These are phyloP conservation scores for Agrochola litura DNA, from an alignment of 2,888 invertebrate genomes.

Conservation along the genomic window DNA sequence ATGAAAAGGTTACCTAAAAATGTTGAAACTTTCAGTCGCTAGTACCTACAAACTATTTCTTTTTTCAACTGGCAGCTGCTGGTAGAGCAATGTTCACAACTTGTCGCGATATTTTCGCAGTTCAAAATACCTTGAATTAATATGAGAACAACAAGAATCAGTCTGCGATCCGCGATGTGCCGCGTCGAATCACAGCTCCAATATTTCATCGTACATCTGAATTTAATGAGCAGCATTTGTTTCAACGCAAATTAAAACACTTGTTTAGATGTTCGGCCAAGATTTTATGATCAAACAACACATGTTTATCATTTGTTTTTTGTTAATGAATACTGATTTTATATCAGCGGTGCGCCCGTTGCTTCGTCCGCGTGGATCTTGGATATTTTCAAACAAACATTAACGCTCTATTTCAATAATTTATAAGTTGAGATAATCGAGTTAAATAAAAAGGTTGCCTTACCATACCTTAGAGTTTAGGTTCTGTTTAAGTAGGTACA, in stretches of 20 bases:
- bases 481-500: background rate
- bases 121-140: constrained; percentile 41
- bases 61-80: background rate
- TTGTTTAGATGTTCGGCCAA: constrained; percentile 35
- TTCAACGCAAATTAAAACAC: constrained; percentile 62
- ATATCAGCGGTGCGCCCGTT: too few species aligned
- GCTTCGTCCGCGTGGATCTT: background rate
- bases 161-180: constrained; percentile 30
- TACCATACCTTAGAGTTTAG: background rate
- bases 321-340: constrained; percentile 3
- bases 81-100: background rate
- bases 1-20: background rate
- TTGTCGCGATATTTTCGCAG: constrained; percentile 23
- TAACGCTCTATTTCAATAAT: too few species aligned
- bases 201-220: constrained; percentile 59
- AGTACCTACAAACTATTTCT: background rate
- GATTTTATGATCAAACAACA: constrained; percentile 53
- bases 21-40: background rate
- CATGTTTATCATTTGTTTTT: constrained; percentile 42
- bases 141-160: constrained; percentile 49
- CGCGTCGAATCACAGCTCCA: constrained; percentile 43
- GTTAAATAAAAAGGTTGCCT: too few species aligned
- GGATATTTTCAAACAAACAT: background rate
- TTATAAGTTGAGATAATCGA: too few species aligned
- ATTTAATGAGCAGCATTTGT: constrained; percentile 67